Percentiles rank a stretch among this genome's conserved stretches.
phyloP scores from a whole-genome alignment of 1,140 invertebrate species.

The Brachionus koreanus region DNA sequence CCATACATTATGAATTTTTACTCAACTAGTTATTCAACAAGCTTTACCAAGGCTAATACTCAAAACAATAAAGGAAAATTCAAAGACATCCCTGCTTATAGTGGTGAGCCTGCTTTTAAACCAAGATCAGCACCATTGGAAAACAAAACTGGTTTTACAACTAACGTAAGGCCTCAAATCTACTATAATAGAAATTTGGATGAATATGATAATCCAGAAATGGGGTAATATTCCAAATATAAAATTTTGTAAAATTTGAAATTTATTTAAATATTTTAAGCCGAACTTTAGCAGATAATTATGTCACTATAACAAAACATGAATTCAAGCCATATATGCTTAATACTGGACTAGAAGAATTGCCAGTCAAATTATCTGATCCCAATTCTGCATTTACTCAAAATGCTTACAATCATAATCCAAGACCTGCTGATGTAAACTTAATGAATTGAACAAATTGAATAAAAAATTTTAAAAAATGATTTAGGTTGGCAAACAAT shows the following conservation, averaged over 20 bases:
- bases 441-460: background rate
- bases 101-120: background rate
- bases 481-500: background rate
- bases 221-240: slow-evolving; percentile 33
- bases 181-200: background rate
- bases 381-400: slow-evolving; percentile 16
- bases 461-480: background rate
- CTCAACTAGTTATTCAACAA: slow-evolving; percentile 22
- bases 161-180: slow-evolving; percentile 7
- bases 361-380: background rate
- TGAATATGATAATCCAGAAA: slow-evolving; percentile 38
- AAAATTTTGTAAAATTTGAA: no score
- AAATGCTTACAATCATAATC: slow-evolving; percentile 6
- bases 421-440: background rate
- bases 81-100: slow-evolving; percentile 5
- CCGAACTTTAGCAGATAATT: slow-evolving; percentile 5
- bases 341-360: background rate
- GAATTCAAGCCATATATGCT: background rate
- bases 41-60: slow-evolving; percentile 4
- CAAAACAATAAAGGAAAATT: background rate
- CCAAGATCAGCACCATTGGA: background rate
- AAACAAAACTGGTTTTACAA: slow-evolving; percentile 29
- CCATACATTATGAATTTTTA: slow-evolving; percentile 42
- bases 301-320: background rate
- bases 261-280: no score